Base-by-base conservation (phyloP, 2,113 vertebrate species). In the Phyllostomus hastatus region DNA sequence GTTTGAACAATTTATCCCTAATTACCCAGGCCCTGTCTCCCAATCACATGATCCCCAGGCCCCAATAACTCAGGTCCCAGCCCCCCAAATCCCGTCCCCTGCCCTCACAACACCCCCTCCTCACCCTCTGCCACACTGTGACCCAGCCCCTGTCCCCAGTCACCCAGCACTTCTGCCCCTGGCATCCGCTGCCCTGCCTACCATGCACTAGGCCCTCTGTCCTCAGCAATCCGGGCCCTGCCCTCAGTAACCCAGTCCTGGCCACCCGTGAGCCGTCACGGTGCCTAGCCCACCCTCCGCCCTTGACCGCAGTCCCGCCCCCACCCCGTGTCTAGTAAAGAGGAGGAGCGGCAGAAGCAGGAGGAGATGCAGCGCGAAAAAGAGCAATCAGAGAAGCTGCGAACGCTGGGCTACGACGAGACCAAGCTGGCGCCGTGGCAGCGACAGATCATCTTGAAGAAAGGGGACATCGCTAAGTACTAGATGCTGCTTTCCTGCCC, bases 341-440 rank as follows among this genome's bases (percentile, higher is more conserved):
- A 98, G 81, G 99, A 99, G 72, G 99, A 99, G 95, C 96, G 98
- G 50, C 97, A 98, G 97, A 99, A 98, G 96, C 98, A 98, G 88
- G 99, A 98, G 91, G 99, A 99, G 95, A 98, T 99, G 67, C 99
- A 96, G 11, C 99, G 99, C 96, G 99, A 99, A 97, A 99, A 99
- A 97, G 98, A 98, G 4, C 99, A 99, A 97, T 98, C 98, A 11
- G 99, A 99, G 98, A 99, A 99, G 97, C 98, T 99, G 98, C 99
- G 99, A 94, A 99, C 99, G 94, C 98, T 99, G 76, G 99, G 99
- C 96, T 99, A 99, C 41, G 99, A 99, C 26, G 99, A 99, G 97
- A 99, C 98, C 98, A 99, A 99, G 97, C 98, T 99, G 98, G 99
- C 99, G 0, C 99, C 99, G 57, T 99, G 99, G 99, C 99, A 99